Conservation (phyloP, 2,797 vertebrate species). For the Sphaeramia orbicularis region DNA sequence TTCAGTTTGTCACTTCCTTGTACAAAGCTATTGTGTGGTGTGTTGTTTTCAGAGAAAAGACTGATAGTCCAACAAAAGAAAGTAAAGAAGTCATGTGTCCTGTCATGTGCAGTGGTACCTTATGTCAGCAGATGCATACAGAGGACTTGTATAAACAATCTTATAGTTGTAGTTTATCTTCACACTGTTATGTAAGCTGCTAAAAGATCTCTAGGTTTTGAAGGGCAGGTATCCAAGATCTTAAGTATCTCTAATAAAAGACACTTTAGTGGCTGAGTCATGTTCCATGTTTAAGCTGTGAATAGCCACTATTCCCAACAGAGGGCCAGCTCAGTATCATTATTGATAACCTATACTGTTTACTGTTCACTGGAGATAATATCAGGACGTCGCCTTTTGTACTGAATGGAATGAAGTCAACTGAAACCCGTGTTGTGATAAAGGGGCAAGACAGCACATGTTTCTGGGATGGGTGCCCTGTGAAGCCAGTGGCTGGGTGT, state of each 20-base stretch:
- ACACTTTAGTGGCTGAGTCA: slow-evolving; percentile 21
- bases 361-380: slow-evolving; percentile 17
- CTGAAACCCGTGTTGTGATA: slow-evolving; percentile 49
- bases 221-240: not conserved
- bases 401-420: slow-evolving; percentile 38
- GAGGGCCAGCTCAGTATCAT: slow-evolving; percentile 29
- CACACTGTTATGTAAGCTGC: slow-evolving; percentile 21
- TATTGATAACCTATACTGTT: slow-evolving; percentile 24
- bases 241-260: slow-evolving; percentile 13
- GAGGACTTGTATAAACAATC: not conserved
- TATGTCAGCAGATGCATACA: not conserved
- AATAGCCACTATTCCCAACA: slow-evolving; percentile 41
- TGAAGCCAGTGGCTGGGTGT: not conserved
- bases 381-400: slow-evolving; percentile 50
- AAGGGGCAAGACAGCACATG: slow-evolving; percentile 19
- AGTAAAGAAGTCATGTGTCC: not conserved
- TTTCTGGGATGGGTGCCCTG: slow-evolving; percentile 9
- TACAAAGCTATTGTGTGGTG: not conserved
- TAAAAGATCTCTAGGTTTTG: not conserved
- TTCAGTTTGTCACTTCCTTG: not conserved
- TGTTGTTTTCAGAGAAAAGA: not conserved
- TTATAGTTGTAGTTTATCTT: not conserved
- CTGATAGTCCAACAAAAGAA: not conserved
- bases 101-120: not conserved
- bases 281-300: slow-evolving; percentile 1